Evolutionary conservation across 1,140 invertebrate genomes (phyloP), one percentile per base, ranked within the genome.

Genomic region (Pteromalus puparum): DNA sequence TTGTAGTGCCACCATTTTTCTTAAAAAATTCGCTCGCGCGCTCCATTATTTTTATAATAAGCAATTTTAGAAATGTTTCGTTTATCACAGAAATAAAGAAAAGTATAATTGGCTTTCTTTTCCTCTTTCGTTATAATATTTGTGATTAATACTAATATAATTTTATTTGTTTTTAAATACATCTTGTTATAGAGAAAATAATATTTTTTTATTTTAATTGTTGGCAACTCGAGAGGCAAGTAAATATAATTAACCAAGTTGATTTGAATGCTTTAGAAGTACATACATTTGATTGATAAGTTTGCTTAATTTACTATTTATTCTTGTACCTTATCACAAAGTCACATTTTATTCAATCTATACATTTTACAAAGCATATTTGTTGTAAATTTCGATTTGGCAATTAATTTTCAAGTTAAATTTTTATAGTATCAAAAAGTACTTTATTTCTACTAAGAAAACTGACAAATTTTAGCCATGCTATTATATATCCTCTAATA

Each of bases 81-180:
- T 77, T 77, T 77, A 77, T 77, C 46, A 77, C 46, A 77, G 48
- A 77, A 77, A 70, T 70, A 77, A 26, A 61, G 21, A 77, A 77
- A 61, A 77, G 26, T 77, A n/a, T n/a, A 61, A 24, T 30, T 24
- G 9, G 18, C 28, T 28, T n/a, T 61, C 24, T 30, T 70, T 30
- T 70, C 28, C 68, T 26, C 34, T 61, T 61, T 53, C 7, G 18
- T 30, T 53, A 28, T 34, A 42, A 42, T 10, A 42, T 42, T 42
- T 42, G 10, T 42, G 38, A 42, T 5, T 48, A 48, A 53, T 28
- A 76, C 18, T 61, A 6, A 34, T 30, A 34, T 77, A 75, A 15
- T 42, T 21, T 61, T n/a, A 61, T 21, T 21, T 18, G 18, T 61
- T n/a, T 61, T n/a, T 61, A 18, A 5, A 61, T 61, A 61, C 18